Percentiles rank a stretch among this genome's conserved stretches.
phyloP scores from a whole-genome alignment of 2,888 invertebrate species.

The Tholera decimalis region DNA sequence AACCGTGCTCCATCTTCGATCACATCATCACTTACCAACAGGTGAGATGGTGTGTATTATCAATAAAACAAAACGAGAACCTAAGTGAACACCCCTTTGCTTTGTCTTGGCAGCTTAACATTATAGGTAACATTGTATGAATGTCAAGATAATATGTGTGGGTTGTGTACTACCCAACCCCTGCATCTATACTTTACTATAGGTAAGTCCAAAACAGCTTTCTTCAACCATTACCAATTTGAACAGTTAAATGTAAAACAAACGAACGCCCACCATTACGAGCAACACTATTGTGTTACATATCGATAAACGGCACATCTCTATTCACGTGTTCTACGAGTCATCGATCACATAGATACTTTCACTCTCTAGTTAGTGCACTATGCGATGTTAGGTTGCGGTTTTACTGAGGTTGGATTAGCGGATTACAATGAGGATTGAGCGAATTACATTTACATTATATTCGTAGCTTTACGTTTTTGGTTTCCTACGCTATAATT shows the following conservation, averaged over 20 bases:
- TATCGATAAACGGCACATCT: constrained; percentile 63
- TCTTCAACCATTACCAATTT: constrained; percentile 36
- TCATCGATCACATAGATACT: constrained; percentile 66
- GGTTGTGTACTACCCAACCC: too few species aligned
- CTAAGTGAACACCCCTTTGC: too few species aligned
- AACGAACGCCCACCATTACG: constrained; percentile 53
- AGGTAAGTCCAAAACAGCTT: constrained; percentile 20
- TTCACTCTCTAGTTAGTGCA: constrained; percentile 60
- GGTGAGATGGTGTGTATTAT: too few species aligned
- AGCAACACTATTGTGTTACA: constrained; percentile 32
- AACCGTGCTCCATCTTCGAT: too few species aligned
- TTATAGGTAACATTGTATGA: too few species aligned
- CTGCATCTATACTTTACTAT: not conserved
- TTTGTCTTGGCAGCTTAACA: not conserved
- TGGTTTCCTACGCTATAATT: too few species aligned
- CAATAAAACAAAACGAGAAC: too few species aligned
- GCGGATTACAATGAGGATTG: constrained; percentile 14
- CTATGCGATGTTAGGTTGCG: constrained; percentile 35
- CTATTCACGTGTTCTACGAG: constrained; percentile 62
- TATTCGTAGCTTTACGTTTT: too few species aligned
- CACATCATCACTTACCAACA: too few species aligned
- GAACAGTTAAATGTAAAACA: constrained; percentile 49
- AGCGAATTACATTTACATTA: too few species aligned
- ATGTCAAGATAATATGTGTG: too few species aligned
- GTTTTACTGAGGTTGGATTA: constrained; percentile 1